Percentiles rank a stretch among this genome's conserved stretches.
Conservation (phyloP, 2,113 vertebrate genomes). For the Haliaeetus leucogaster region DNA sequence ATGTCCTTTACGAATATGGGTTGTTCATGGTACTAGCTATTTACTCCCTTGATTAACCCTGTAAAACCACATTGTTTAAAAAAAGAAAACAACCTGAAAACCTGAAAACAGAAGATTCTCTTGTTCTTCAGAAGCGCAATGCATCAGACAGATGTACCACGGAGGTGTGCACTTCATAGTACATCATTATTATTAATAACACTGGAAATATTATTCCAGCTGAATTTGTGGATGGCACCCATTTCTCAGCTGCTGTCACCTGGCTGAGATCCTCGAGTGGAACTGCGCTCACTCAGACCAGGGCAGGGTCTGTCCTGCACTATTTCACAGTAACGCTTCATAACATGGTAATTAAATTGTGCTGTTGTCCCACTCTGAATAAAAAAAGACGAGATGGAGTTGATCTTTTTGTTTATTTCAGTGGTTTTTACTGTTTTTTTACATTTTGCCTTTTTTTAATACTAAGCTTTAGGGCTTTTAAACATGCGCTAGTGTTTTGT, state of each 20-base stretch:
- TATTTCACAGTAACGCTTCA: too few species aligned
- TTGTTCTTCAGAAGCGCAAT: neutral
- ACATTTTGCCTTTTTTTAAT: neutral
- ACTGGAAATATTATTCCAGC: neutral
- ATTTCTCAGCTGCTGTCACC: neutral
- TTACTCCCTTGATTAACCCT: neutral
- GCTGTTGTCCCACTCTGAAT: neutral
- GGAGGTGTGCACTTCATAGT: neutral
- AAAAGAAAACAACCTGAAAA: neutral
- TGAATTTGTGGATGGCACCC: neutral
- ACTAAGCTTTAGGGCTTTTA: neutral
- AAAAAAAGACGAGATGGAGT: neutral
- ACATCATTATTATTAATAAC: neutral
- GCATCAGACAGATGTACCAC: fast-evolving
- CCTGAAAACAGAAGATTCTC: neutral
- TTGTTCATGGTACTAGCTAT: neutral
- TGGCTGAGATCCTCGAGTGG: neutral
- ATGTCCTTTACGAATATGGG: conserved; percentile 1
- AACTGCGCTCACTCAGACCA: fast-evolving
- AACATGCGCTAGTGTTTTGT: neutral
- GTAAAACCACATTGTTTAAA: neutral
- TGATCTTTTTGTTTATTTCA: neutral
- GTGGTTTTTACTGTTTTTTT: neutral
- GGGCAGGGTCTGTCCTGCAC: neutral
- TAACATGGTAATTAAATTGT: neutral